Evolutionary conservation across 2,113 vertebrate species (phyloP), one percentile per base, ranked within the genome.

Genomic region (Hippocampus abdominalis): DNA sequence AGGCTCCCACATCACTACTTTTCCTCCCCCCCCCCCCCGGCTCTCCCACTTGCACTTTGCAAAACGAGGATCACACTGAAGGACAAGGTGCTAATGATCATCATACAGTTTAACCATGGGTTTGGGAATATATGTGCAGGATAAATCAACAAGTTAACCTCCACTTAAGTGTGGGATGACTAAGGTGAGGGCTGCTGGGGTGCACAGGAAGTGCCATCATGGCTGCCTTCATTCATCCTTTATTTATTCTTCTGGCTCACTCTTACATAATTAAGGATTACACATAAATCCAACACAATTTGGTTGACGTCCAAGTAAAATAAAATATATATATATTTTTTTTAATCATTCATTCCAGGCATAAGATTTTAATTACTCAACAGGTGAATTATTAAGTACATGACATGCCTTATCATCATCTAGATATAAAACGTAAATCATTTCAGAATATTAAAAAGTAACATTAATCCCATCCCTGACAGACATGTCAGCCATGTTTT

Each of bases 71-170:
- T 83, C 68, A 84, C 72, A 87, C 74, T 57, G 73, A 83, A 80
- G 78, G 72, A 87, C 78, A 81, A 81, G 69, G 59, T 63, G 72
- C 78, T 81, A 77, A 87, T 79, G 71, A 81, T 78, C 71, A 80
- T 62, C 59, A 74, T 84, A 81, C 60, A 81, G 27, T 80, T 79
- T 71, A 54, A 63, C 66, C 68, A 54, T 8, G 18, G 74, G 63
- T 56, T 74, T 1, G 0, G 13, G 16, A 69, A 70, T 67, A 49
- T 59, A 79, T 27, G 16, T 57, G 64, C 44, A 2, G 39, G 39
- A 73, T 76, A 79, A 78, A 84, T 79, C 67, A 81, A 68, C 73
- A 60, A 77, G 79, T 79, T 57, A 77, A 84, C 66, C 66, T 72
- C 56, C 40, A 64, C 39, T 64, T 56, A 42, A 63, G 42, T 59